Evolutionary conservation across 2,113 vertebrate species (phyloP).

Genomic region (Lanius ludovicianus): DNA sequence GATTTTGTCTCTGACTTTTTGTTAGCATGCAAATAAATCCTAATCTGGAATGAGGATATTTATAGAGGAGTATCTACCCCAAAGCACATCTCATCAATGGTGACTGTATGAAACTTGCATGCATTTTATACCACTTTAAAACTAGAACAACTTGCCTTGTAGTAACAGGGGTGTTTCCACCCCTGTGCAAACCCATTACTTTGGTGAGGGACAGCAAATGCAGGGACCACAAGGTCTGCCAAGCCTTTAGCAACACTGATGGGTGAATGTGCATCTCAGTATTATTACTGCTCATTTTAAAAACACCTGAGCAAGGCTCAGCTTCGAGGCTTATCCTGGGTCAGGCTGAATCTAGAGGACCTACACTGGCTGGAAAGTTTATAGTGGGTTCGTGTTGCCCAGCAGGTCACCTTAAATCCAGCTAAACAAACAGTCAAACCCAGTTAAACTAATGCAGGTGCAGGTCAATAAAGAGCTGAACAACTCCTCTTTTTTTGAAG

Average conservation of each 20-base stretch:
- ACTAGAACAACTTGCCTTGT: background rate
- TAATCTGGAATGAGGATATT: background rate
- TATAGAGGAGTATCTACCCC: background rate
- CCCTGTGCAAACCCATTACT: fast-evolving
- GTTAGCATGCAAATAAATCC: background rate
- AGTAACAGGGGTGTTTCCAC: background rate
- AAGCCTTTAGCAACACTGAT: background rate
- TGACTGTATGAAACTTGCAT: background rate
- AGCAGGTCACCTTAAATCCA: background rate
- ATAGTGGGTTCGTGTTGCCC: background rate
- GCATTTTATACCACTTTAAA: background rate
- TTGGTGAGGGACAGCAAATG: background rate
- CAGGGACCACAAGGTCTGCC: background rate
- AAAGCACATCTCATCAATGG: background rate
- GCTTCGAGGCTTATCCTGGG: background rate
- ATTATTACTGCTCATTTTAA: background rate
- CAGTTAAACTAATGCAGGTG: background rate
- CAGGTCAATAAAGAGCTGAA: background rate
- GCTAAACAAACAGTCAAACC: background rate
- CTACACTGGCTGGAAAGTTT: background rate
- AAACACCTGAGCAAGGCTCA: background rate
- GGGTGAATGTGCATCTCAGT: background rate
- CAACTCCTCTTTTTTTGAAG: background rate
- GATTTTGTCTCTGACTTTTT: background rate
- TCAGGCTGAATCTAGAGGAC: background rate